Evolutionary conservation across 1,140 invertebrate species (phyloP).

Genomic region (Drosophila kanapiae): DNA sequence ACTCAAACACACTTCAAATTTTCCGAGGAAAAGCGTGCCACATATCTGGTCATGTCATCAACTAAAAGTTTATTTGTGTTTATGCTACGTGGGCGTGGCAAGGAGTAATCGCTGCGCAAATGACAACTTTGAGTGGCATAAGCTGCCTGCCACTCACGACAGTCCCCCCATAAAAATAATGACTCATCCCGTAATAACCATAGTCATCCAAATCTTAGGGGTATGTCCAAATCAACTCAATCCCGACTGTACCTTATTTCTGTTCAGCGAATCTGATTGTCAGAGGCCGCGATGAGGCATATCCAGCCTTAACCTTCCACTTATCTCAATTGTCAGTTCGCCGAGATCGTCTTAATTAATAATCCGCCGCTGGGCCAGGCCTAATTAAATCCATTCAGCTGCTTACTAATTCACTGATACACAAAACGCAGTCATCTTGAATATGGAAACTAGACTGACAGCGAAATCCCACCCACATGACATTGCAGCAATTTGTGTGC

Average conservation of each 20-base stretch:
- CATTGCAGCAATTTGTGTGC: background rate
- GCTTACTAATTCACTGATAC: constrained; percentile 42
- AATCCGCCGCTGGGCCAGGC: constrained; percentile 10
- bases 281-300: constrained; percentile 28
- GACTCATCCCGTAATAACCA: constrained; percentile 22
- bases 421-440: constrained; percentile 37
- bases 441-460: constrained; percentile 35
- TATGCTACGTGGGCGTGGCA: constrained; percentile 48
- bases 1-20: constrained; percentile 10
- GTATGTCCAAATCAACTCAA: background rate
- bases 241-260: background rate
- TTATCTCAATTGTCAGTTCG: constrained; percentile 32
- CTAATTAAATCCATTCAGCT: constrained; percentile 51
- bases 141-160: background rate
- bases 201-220: constrained; percentile 4
- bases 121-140: constrained; percentile 35
- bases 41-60: constrained; percentile 55
- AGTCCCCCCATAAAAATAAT: constrained; percentile 13
- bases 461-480: constrained; percentile 27
- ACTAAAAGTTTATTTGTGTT: constrained; percentile 55
- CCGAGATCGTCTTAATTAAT: constrained; percentile 49
- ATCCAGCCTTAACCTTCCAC: constrained; percentile 26
- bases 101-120: constrained; percentile 1
- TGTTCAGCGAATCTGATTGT: background rate
- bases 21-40: constrained; percentile 31